Evolutionary conservation across 2,797 vertebrate species (phyloP), one percentile per base, ranked within the genome.

Genomic region (Chanos chanos): DNA sequence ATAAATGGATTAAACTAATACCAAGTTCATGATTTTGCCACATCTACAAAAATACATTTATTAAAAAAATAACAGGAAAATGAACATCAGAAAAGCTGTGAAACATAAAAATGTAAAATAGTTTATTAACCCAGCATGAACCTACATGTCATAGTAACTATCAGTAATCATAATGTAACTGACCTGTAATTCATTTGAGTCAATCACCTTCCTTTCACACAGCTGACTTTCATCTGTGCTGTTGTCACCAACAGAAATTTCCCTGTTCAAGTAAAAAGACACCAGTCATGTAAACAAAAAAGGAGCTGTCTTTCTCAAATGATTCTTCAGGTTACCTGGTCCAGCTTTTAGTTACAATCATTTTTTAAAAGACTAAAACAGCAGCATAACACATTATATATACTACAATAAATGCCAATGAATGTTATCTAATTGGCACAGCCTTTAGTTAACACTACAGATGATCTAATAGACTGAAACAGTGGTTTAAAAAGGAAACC

Each of bases 191-290:
- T 77, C 70, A 0, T 61, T 10, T 44, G 60, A 37, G 25, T 62
- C 49, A 21, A 30, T 4, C 2, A 66, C 66, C 63, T 81, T 83
- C 47, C 83, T 83, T 54, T 71, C 77, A 21, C 75, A 79, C 22
- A 83, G 68, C 45, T 76, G 69, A 65, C 15, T 73, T 70, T 81
- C 73, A 27, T 78, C 76, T 9, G 2, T 45, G 56, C 56, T 30
- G 21, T 40, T 24, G 41, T 45, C 63, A 39, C 31, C 64, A 30
- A 43, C 28, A 30, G 5, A 63, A 59, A 66, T 68, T 33, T 45
- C 64, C 53, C 80, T 86, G 71, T 66, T 55, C 43, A 73, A 57
- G 61, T 57, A 8, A 43, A 22, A 44, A 53, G 40, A 58, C 28
- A 49, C 34, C 6, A 36, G 27, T 45, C 24, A 33, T 2, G 1